These are phyloP conservation scores for Agrotis segetum DNA, from an alignment of 2,888 invertebrate species.

Conservation along the genomic window DNA sequence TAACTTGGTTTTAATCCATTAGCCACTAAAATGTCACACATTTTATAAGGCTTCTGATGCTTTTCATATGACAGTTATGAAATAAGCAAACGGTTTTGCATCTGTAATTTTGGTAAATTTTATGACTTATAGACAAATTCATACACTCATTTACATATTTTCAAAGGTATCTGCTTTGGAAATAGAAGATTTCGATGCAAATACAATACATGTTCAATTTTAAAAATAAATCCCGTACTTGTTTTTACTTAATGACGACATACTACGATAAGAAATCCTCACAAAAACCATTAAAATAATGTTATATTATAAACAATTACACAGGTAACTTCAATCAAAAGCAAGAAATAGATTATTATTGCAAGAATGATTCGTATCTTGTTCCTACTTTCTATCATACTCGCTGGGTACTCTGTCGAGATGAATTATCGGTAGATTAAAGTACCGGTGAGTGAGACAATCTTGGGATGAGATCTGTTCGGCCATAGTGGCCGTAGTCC, in stretches of 20 bases:
- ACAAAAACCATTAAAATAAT: slow-evolving; percentile 20
- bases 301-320: slow-evolving; percentile 17
- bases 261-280: not conserved
- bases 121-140: not conserved
- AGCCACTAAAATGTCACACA: slow-evolving; percentile 28
- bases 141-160: slow-evolving; percentile 7
- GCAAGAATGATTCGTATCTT: slow-evolving; percentile 74
- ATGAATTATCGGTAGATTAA: slow-evolving; percentile 71
- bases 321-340: slow-evolving; percentile 65
- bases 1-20: slow-evolving; percentile 41
- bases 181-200: slow-evolving; percentile 10
- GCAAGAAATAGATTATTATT: slow-evolving; percentile 70
- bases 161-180: not conserved
- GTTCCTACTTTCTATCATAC: slow-evolving; percentile 69
- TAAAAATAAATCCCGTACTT: not conserved
- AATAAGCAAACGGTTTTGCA: slow-evolving; percentile 15
- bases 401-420: slow-evolving; percentile 49
- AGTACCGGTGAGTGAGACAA: slow-evolving; percentile 70
- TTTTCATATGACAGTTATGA: slow-evolving; percentile 14
- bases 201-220: not conserved
- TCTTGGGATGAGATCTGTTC: slow-evolving; percentile 71
- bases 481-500: slow-evolving; percentile 58
- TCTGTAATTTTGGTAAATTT: slow-evolving; percentile 24
- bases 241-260: slow-evolving; percentile 6
- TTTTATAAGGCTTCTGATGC: slow-evolving; percentile 16